Evolutionary conservation across 2,888 invertebrate genomes (phyloP), one percentile per base, ranked within the genome.

Genomic region (Lepidochitona cinerea): DNA sequence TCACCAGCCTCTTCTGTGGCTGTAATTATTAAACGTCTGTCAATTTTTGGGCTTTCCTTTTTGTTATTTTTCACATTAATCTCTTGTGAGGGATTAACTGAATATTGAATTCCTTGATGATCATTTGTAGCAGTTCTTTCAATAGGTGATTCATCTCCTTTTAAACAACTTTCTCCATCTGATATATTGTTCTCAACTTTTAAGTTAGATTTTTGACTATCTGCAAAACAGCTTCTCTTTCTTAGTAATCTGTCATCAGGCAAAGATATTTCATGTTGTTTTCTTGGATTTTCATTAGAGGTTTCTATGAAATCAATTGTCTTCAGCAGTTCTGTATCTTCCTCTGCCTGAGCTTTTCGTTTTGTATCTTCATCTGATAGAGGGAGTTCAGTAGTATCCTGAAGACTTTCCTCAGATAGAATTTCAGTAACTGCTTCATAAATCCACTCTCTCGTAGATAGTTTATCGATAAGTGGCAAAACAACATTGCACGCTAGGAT

Each of bases 401-500:
- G 53, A 35, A 71, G 70, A 14, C 75, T 70, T 68, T 84, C 80
- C 52, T 85, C 81, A 0, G 85, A 84, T 32, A 82, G 81, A 37
- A 85, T 77, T 67, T 77, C 74, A 35, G 85, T 81, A 4, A 86
- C 75, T 64, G 75, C 79, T 75, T 84, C 83, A 81, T 84, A 81
- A 26, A 87, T 75, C 79, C 84, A 87, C 67, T 83, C 82, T 23
- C 85, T 74, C 54, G 82, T 78, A 36, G 80, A 79, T 5, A 87
- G 65, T 71, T 82, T 75, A 26, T 80, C 74, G 37, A 85, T 75
- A 33, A 85, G 68, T 67, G 80, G 79, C 37, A 81, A 77, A 54
- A 85, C 72, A 26, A 86, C 75, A 74, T 85, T 85, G n/a, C 69
- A 79, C 29, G 82, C 79, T 12, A 86, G 68, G 49, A 87, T 83